A percentile compares a stretch with the other conserved stretches of the same genome.
phyloP scores from a whole-genome alignment of 2,888 invertebrate species.

The Danaus chrysippus region DNA sequence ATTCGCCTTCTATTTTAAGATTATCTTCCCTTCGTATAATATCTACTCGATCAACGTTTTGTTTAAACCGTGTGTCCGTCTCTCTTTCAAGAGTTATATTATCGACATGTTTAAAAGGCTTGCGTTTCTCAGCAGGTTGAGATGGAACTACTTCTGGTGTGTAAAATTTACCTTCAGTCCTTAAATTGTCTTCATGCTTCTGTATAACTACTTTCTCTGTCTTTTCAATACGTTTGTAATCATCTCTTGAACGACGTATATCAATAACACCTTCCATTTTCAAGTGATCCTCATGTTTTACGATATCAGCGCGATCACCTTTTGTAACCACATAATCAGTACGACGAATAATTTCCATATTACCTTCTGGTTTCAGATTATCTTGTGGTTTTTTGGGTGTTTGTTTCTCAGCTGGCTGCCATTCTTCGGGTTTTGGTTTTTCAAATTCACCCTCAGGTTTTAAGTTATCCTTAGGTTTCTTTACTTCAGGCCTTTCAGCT shows the following conservation, averaged over 20 bases:
- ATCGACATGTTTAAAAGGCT: conserved; percentile 77
- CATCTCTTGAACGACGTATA: conserved; percentile 73
- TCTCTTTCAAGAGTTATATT: conserved; percentile 78
- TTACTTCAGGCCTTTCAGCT: conserved; percentile 61
- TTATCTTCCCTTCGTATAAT: conserved; percentile 82
- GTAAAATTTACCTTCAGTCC: conserved; percentile 77
- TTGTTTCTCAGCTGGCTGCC: conserved; percentile 44
- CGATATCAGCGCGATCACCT: conserved; percentile 81
- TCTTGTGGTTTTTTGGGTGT: conserved; percentile 62
- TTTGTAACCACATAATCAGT: conserved; percentile 69
- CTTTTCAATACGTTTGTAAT: conserved; percentile 75
- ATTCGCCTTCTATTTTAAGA: conserved; percentile 80
- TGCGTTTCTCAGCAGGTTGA: conserved; percentile 77
- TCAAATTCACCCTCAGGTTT: conserved; percentile 79
- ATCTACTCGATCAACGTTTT: conserved; percentile 79
- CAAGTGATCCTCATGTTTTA: conserved; percentile 82
- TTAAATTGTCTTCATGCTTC: conserved; percentile 80
- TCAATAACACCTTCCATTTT: conserved; percentile 83
- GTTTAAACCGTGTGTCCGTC: conserved; percentile 50
- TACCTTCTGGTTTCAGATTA: conserved; percentile 82
- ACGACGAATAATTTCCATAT: conserved; percentile 69
- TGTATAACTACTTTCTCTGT: conserved; percentile 74
- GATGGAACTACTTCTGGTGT: conserved; percentile 71
- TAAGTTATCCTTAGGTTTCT: conserved; percentile 65
- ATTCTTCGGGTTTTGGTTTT: conserved; percentile 57